Evolutionary conservation across 2,797 vertebrate species (phyloP).

Genomic region (Schizothorax lantsangensis): DNA sequence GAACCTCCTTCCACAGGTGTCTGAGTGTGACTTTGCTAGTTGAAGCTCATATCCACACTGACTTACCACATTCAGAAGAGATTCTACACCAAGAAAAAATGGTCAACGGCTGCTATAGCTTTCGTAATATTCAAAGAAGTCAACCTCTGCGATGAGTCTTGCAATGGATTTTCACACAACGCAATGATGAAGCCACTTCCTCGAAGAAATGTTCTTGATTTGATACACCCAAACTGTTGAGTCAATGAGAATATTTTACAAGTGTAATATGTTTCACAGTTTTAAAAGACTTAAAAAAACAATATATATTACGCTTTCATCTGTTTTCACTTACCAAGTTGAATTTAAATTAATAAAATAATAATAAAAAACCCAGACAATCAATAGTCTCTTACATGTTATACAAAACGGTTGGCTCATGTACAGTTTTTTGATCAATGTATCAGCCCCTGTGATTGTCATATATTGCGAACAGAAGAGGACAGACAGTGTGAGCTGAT

Average conservation of each 20-base stretch:
- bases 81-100: slow-evolving; percentile 49
- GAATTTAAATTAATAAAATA: slow-evolving; percentile 83
- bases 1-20: slow-evolving; percentile 22
- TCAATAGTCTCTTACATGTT: slow-evolving; percentile 82
- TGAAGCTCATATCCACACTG: slow-evolving; percentile 54
- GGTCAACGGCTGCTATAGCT: slow-evolving; percentile 39
- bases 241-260: slow-evolving; percentile 64
- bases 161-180: slow-evolving; percentile 41
- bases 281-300: slow-evolving; percentile 94
- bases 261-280: slow-evolving; percentile 82
- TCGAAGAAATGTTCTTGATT: slow-evolving; percentile 62
- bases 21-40: slow-evolving; percentile 33
- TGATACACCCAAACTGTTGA: slow-evolving; percentile 55
- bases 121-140: slow-evolving; percentile 50
- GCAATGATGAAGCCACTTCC: slow-evolving; percentile 51
- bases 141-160: slow-evolving; percentile 39
- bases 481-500: slow-evolving; percentile 50
- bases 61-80: slow-evolving; percentile 54
- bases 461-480: slow-evolving; percentile 79
- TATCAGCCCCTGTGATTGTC: slow-evolving; percentile 87
- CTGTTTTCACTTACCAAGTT: slow-evolving; percentile 88
- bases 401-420: slow-evolving; percentile 89
- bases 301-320: slow-evolving; percentile 89
- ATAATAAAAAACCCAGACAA: slow-evolving; percentile 82
- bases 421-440: slow-evolving; percentile 72